Evolutionary conservation across 2,113 vertebrate genomes (phyloP), one percentile per base, ranked within the genome.

Genomic region (Rousettus leschenaultii): DNA sequence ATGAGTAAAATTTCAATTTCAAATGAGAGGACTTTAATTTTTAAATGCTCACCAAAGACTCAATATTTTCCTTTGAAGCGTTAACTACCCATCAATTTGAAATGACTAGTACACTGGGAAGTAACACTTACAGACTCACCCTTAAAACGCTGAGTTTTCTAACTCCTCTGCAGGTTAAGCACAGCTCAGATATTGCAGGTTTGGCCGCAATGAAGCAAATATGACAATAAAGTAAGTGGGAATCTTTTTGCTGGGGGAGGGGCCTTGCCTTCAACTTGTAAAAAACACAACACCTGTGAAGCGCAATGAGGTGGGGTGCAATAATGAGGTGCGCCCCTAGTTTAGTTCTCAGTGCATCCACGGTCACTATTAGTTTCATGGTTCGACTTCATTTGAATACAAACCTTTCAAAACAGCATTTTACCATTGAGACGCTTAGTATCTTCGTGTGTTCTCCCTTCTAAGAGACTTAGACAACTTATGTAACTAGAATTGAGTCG

Each of bases 1-100:
- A 12, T 0, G 5, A 75, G 28, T 45, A 70, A 38, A 71, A 85
- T 38, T 48, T 85, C 35, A 22, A 8, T 86, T 86, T 75, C 55
- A 70, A 7, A 18, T 35, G 65, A 18, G 18, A 95, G 33, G n/a
- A 77, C 84, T 89, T 71, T 51, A 63, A 61, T 65, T 89, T 86
- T 78, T 61, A 63, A 78, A 57, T 73, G 48, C 15, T 94, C 59
- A 80, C 24, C n/a, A 21, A 87, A 24, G 73, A 38, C 55, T 45
- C 73, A 33, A 38, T 40, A 24, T 53, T 85, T 53, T 71, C 48
- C 68, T n/a, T 14, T 18, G 18, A 74, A 61, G 86, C 59, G 15
- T 21, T 28, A 35, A 88, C 61, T 43, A 43, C 35, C 3, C 13
- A 38, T 11, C 7, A 12, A 28, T 38, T 21, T 92, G 92, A 74